phyloP scores from a whole-genome alignment of 1,140 invertebrate species.

The Geopemphigus sp. region DNA sequence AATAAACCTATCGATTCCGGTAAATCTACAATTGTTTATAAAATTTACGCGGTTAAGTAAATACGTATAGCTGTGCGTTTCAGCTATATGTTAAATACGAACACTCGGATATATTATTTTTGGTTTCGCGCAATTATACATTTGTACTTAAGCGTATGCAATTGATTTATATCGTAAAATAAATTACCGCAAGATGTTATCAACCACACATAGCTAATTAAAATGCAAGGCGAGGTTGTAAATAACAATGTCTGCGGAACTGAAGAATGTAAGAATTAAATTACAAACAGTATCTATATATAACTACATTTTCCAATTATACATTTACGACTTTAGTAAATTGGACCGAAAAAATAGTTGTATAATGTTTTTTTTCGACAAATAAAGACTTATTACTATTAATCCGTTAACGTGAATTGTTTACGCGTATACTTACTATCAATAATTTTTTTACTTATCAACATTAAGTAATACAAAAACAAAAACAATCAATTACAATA shows the following conservation, averaged over 20 bases:
- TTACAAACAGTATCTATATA: not conserved
- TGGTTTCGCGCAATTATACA: not conserved
- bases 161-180: constrained; percentile 35
- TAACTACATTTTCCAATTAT: not conserved
- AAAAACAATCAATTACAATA: too few relatives aligned
- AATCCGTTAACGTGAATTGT: too few relatives aligned
- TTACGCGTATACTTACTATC: too few relatives aligned
- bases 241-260: not conserved
- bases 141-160: not conserved
- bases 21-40: too few relatives aligned
- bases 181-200: not conserved
- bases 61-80: not conserved
- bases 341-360: constrained; percentile 13
- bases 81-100: not conserved
- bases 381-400: too few relatives aligned
- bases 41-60: too few relatives aligned
- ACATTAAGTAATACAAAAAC: too few relatives aligned
- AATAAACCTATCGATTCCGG: too few relatives aligned
- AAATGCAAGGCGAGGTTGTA: constrained; percentile 12
- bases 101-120: not conserved
- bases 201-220: not conserved
- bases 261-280: not conserved
- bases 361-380: not conserved
- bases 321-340: constrained; percentile 5
- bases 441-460: too few relatives aligned